Percentiles rank a stretch among this genome's conserved stretches.
Evolutionary conservation across 2,113 vertebrate genomes (phyloP).

Genomic region (Rhinoptilus africanus): DNA sequence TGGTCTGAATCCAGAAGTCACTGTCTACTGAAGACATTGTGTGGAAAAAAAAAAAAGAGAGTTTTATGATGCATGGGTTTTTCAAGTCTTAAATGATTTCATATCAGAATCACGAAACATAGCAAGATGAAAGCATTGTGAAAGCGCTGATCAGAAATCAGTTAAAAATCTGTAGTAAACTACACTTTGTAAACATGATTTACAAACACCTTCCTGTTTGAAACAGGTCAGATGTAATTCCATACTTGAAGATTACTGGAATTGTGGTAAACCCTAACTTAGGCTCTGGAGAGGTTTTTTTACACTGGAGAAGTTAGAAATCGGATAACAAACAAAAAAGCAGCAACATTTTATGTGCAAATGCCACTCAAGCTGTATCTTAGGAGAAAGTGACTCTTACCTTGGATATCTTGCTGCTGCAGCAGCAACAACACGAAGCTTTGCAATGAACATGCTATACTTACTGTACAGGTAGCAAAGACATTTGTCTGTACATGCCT

Average conservation of each 20-base stretch:
- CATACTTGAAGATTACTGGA: conserved; percentile 33
- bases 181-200: conserved; percentile 29
- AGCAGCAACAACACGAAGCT: conserved; percentile 38
- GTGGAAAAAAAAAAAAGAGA: conserved; percentile 74
- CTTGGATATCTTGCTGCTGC: conserved; percentile 33
- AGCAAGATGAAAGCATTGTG: conserved; percentile 56
- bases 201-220: conserved; percentile 54
- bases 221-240: conserved; percentile 55
- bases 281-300: conserved; percentile 56
- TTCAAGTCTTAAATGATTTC: conserved; percentile 81
- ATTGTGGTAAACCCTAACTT: conserved; percentile 50
- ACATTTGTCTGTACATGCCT: conserved; percentile 47
- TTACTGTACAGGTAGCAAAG: conserved; percentile 50
- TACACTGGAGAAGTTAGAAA: conserved; percentile 8
- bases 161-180: conserved; percentile 50
- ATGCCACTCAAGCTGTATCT: conserved; percentile 36
- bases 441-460: conserved; percentile 35
- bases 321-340: not conserved
- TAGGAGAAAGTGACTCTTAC: conserved; percentile 5
- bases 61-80: conserved; percentile 77
- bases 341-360: conserved; percentile 45
- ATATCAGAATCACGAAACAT: conserved; percentile 56
- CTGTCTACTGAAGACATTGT: conserved; percentile 83
- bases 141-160: conserved; percentile 50
- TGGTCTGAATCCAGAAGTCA: conserved; percentile 85